A percentile compares a stretch with the other conserved stretches of the same genome.
phyloP scores from a whole-genome alignment of 2,888 invertebrate genomes.

The Drosophila nr. medialis region DNA sequence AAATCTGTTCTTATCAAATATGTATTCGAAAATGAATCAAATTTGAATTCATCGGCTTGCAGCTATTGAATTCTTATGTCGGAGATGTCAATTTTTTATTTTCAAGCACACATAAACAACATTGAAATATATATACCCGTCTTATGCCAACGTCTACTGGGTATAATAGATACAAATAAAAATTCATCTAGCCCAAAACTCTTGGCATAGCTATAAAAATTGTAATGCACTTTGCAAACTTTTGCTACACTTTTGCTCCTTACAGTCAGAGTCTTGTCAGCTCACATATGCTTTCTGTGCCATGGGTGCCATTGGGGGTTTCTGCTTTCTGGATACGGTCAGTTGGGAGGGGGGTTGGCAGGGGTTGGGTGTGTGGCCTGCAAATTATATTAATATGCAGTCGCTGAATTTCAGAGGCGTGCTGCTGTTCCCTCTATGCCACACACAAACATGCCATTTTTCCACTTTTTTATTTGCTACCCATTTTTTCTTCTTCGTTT shows the following conservation, averaged over 20 bases:
- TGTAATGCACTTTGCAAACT: conserved; percentile 56
- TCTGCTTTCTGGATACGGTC: conserved; percentile 1
- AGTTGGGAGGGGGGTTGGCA: not conserved
- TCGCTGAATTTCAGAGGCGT: conserved; percentile 61
- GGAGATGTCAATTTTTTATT: not conserved
- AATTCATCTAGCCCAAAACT: conserved; percentile 39
- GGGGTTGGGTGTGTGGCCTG: conserved; percentile 47
- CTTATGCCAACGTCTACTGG: not conserved
- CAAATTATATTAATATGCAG: conserved; percentile 82
- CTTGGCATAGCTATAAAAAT: conserved; percentile 46
- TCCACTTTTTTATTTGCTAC: conserved; percentile 34
- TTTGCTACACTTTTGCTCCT: conserved; percentile 34
- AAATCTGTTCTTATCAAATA: not conserved
- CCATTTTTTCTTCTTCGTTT: conserved; percentile 5
- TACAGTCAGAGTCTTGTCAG: conserved; percentile 39
- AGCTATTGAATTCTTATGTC: not conserved
- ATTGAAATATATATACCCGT: not conserved
- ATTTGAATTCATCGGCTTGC: not conserved
- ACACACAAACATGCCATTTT: conserved; percentile 48
- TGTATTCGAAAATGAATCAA: not conserved
- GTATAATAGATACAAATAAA: conserved; percentile 33
- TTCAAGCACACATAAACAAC: not conserved
- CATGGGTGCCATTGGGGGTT: conserved; percentile 9
- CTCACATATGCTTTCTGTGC: conserved; percentile 7
- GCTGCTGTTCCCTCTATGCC: not conserved